A percentile compares a stretch with the other conserved stretches of the same genome.
Conservation (phyloP, 2,888 invertebrate genomes). For the Timandra comae region DNA sequence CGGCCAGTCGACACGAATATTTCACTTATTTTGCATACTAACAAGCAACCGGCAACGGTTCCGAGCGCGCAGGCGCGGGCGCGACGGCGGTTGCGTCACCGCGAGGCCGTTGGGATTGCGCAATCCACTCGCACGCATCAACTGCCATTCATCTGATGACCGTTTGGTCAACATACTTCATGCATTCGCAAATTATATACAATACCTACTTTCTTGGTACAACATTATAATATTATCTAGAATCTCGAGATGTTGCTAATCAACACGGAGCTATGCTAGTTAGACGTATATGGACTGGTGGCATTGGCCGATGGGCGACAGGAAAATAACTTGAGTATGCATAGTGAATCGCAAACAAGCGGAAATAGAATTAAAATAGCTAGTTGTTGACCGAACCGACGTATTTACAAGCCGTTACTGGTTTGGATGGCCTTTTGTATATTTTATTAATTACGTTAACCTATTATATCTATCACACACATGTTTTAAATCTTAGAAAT, state of each 20-base stretch:
- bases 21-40: conserved; percentile 68
- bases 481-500: no score
- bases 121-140: conserved; percentile 61
- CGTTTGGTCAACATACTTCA: conserved; percentile 54
- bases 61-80: conserved; percentile 28
- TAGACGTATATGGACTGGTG: conserved; percentile 12
- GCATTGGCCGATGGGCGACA: conserved; percentile 18
- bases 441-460: no score
- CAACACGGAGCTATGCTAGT: conserved; percentile 2
- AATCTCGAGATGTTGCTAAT: conserved; percentile 4
- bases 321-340: conserved; percentile 18
- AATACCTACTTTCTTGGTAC: conserved; percentile 12
- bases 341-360: conserved; percentile 16
- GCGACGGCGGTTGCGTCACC: conserved; percentile 62
- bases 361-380: conserved; percentile 11
- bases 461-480: no score
- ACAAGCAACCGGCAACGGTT: conserved; percentile 48
- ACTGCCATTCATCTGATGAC: conserved; percentile 58
- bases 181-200: conserved; percentile 20
- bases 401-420: no score
- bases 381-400: no score
- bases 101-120: conserved; percentile 34
- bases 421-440: no score
- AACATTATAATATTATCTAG: conserved; percentile 1
- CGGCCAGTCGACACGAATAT: conserved; percentile 45